Conservation (phyloP, 2,113 vertebrate genomes). For the Leptodactylus fuscus region DNA sequence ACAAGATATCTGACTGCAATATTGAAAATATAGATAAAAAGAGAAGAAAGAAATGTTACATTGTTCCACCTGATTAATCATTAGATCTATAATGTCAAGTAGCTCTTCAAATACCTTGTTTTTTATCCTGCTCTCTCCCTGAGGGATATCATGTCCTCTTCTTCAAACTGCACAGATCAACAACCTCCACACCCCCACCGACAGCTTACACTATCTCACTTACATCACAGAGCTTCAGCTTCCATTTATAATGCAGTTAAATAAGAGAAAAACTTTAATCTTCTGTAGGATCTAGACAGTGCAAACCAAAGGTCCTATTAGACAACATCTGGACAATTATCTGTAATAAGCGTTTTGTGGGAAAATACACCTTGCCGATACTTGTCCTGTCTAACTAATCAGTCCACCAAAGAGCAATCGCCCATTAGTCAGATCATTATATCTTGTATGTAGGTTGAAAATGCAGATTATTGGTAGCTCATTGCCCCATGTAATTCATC, state of each 20-base stretch:
- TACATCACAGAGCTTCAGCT: neutral
- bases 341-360: no score
- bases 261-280: neutral
- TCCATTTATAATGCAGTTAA: neutral
- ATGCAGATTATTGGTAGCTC: no score
- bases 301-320: no score
- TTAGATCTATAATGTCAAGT: constrained; percentile 12
- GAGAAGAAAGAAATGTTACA: neutral
- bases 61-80: neutral
- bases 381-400: no score
- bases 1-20: neutral
- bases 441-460: no score
- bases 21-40: neutral
- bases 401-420: no score
- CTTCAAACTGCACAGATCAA: neutral
- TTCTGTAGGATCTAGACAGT: no score
- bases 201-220: neutral
- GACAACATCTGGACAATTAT: no score
- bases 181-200: neutral
- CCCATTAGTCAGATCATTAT: no score
- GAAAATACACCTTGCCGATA: no score
- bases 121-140: neutral
- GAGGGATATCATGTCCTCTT: neutral
- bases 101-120: neutral
- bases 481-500: no score